Base-by-base conservation (phyloP, 1,140 invertebrate genomes). In the Drosophila lini region DNA sequence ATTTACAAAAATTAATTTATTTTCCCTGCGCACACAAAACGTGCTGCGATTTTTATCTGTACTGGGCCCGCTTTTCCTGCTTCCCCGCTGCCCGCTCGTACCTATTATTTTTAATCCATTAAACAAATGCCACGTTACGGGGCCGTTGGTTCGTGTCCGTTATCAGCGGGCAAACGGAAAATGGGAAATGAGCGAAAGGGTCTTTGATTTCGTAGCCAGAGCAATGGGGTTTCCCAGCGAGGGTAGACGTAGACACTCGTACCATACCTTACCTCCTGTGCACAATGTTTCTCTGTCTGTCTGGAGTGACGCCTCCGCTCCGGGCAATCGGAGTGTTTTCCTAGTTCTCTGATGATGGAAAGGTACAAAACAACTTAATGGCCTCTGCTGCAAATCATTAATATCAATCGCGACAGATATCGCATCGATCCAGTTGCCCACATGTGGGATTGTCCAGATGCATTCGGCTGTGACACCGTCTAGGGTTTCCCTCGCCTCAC, bases 81-180 rank as follows among this genome's bases (percentile, higher is more conserved):
- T 45, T 58, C 16, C 65, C 31, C 55, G 62, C 53, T 58, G 16
- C 53, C 31, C 48, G 60, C 57, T 44, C 40, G 74, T 74, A 57
- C 75, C 63, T 82, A 86, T 89, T 89, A 89, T 88, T 88, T 88
- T 88, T 88, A 88, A 88, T 88, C 83, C 83, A 88, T 88, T 88
- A 88, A 88, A 88, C 83, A 88, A 88, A 88, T 88, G 84, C 83
- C 80, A 80, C 75, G 80, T 80, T 88, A 63, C 60, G 65, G 45
- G 78, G 69, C 70, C 68, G 57, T 69, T 64, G 47, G 52, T 82
- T 42, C 62, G 34, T 74, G 58, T 78, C 42, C 60, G 81, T 89
- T 89, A 88, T 88, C 84, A 80, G 84, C 47, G 22, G 38, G 38
- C 16, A 44, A 67, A 52, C 50, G 65, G 61, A 28, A 53, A 69